phyloP scores from a whole-genome alignment of 2,888 invertebrate species.

The Mimumesa dahlbomi region DNA sequence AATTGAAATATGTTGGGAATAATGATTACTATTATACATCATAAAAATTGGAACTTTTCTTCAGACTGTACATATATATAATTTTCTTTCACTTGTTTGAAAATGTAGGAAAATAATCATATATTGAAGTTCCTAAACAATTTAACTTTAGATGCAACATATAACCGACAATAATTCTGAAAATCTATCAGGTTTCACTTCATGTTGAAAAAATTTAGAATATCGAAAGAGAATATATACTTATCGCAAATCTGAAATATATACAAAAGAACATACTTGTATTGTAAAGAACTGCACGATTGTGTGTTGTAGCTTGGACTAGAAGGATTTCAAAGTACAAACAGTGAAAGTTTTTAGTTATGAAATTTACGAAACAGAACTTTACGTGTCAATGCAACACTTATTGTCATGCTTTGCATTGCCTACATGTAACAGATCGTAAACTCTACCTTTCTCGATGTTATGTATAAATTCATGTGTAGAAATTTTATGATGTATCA shows the following conservation, averaged over 20 bases:
- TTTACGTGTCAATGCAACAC: constrained; percentile 5
- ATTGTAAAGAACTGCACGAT: constrained; percentile 24
- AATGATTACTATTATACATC: constrained; percentile 1
- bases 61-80: no score
- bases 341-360: constrained; percentile 4
- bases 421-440: constrained; percentile 29
- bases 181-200: constrained; percentile 1
- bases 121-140: constrained; percentile 7
- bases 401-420: constrained; percentile 27
- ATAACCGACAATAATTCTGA: constrained; percentile 32
- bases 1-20: no score
- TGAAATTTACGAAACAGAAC: neutral
- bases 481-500: constrained; percentile 56
- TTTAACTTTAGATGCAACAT: constrained; percentile 7
- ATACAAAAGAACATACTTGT: no score
- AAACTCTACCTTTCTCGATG: constrained; percentile 10
- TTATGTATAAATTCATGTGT: constrained; percentile 54
- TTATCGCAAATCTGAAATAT: no score
- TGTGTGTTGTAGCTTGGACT: constrained; percentile 28
- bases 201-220: neutral
- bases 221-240: constrained; percentile 12
- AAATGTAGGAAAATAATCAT: no score
- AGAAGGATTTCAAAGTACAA: constrained; percentile 9
- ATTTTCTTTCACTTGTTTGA: no score
- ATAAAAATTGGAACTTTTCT: constrained; percentile 6